Evolutionary conservation across 2,113 vertebrate genomes (phyloP).

Genomic region (Pseudorectes ferrugineus): DNA sequence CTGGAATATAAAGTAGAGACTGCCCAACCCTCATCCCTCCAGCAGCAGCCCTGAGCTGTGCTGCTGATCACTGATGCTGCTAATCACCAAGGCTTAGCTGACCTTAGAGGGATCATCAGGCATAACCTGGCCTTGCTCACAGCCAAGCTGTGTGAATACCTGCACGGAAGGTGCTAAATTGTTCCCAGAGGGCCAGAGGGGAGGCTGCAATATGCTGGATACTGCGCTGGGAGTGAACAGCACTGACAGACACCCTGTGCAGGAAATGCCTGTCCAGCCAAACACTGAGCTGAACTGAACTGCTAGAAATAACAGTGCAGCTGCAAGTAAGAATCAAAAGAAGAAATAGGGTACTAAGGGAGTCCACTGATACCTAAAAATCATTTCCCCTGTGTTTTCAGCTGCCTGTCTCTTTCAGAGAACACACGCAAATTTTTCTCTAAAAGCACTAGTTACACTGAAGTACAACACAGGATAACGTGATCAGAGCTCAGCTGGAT

Average conservation of each 20-base stretch:
- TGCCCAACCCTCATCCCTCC: not conserved
- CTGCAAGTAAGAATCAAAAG: conserved; percentile 8
- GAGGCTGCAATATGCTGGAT: not conserved
- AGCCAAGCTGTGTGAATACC: not conserved
- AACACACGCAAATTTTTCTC: not conserved
- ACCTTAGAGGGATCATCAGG: not conserved
- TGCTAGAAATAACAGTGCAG: not conserved
- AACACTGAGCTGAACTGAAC: not conserved
- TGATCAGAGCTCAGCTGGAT: conserved; percentile 57
- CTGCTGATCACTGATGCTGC: not conserved
- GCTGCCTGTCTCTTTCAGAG: conserved; percentile 1
- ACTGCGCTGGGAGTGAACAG: accelerated
- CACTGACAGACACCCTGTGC: not conserved
- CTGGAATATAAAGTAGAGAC: not conserved
- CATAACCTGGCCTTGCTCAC: not conserved
- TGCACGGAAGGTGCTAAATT: accelerated
- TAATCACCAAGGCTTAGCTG: not conserved
- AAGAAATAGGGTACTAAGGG: not conserved
- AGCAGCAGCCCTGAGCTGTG: not conserved
- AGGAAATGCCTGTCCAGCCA: not conserved
- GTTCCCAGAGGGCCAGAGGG: not conserved
- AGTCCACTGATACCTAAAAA: not conserved
- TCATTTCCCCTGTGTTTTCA: conserved; percentile 8
- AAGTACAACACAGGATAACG: conserved; percentile 30
- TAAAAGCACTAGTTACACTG: conserved; percentile 1